A percentile compares a stretch with the other conserved stretches of the same genome.
Conservation (phyloP, 2,113 vertebrate species). For the Excalfactoria chinensis region DNA sequence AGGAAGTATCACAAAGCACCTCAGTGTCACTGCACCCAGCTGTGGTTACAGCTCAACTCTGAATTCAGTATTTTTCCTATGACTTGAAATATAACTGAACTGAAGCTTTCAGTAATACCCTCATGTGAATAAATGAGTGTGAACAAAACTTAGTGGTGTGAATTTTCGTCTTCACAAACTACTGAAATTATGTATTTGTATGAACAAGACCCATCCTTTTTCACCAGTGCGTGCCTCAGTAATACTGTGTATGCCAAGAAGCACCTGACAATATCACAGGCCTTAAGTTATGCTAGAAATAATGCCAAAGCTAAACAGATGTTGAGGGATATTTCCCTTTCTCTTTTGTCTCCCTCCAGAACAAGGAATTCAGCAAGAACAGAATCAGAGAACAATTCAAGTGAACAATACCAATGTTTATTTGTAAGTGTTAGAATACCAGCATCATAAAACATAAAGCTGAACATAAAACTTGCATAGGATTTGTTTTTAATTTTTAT, state of each 20-base stretch:
- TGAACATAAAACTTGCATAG: slow-evolving; percentile 47
- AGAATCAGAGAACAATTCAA: background rate
- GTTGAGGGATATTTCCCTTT: background rate
- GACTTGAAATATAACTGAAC: background rate
- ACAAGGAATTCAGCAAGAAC: background rate
- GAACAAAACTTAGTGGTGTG: background rate
- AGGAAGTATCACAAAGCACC: background rate
- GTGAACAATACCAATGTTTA: slow-evolving; percentile 57
- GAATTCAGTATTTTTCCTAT: background rate
- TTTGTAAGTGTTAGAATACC: slow-evolving; percentile 65
- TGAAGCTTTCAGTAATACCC: too few species aligned
- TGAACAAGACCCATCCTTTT: background rate
- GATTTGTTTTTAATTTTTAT: too few species aligned
- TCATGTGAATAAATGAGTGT: background rate
- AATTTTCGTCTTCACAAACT: background rate
- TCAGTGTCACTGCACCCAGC: background rate
- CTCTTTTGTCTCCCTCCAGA: background rate
- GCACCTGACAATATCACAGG: background rate
- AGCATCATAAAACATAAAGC: background rate
- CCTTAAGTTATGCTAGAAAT: background rate
- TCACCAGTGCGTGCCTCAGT: background rate
- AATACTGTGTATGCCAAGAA: background rate
- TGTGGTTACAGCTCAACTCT: background rate
- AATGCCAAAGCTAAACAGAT: background rate
- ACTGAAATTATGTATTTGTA: background rate